Base-by-base conservation (phyloP, 2,113 vertebrate species). In the Chaetura pelagica region DNA sequence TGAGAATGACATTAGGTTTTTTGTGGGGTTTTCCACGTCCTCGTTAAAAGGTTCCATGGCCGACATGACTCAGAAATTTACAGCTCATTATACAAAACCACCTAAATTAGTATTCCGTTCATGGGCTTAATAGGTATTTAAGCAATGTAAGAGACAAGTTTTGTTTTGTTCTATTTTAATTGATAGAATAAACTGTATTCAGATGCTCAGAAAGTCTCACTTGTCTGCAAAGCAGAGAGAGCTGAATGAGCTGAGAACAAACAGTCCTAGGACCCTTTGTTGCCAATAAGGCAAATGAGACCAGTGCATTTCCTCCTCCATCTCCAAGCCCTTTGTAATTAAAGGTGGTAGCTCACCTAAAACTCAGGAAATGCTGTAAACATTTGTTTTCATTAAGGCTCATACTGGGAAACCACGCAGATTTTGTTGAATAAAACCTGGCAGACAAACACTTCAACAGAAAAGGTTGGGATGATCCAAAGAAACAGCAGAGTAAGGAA, bases 101-200 rank as follows among this genome's bases (percentile, higher is more conserved):
- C 77, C 57, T 72, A 92, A 96, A 97, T 96, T 93, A 96, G 96
- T 89, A 97, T 96, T 96, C 95, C 0, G 22, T 73, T 87, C 89
- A 89, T 79, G 80, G 64, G 49, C 76, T 95, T 96, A 95, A 92
- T 95, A 95, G 92, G 73, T 96, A 97, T 97, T 97, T 94, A 96
- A 95, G 77, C 83, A 89, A 93, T 32, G 64, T 66, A 92, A 89
- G 90, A 89, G 88, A 92, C 93, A 91, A 90, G 88, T 88, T 95
- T 94, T 88, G 72, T 96, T 91, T 95, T 95, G 90, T 96, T 94
- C 85, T 90, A 64, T 92, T 94, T 80, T 93, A 96, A 96, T 92
- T 94, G 92, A 93, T 72, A 93, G 92, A 97, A 96, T 96, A 93
- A 97, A 96, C 94, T 95, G 95, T 93, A 93, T 96, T 96, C 66